Evolutionary conservation across 2,888 invertebrate genomes (phyloP).

Genomic region (Hirtodrosophila duncani): DNA sequence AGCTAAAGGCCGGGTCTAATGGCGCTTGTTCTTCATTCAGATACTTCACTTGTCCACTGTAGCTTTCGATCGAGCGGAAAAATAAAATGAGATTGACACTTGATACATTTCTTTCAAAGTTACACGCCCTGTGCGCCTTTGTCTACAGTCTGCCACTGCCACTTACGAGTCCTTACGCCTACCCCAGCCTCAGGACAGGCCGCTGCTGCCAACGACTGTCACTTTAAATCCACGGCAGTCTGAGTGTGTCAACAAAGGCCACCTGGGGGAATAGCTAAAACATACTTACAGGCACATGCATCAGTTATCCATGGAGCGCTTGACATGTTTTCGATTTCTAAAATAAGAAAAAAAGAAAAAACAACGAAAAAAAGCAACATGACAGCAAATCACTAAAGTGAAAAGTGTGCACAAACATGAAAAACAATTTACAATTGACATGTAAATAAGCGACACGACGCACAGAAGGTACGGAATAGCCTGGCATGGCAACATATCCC

Average conservation of each 20-base stretch:
- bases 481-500: constrained; percentile 36
- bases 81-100: constrained; percentile 73
- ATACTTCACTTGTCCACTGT: constrained; percentile 36
- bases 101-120: constrained; percentile 59
- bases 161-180: background rate
- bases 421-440: constrained; percentile 69
- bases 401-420: constrained; percentile 59
- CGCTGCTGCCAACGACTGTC: constrained; percentile 42
- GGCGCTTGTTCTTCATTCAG: constrained; percentile 36
- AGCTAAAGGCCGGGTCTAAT: too few relatives aligned
- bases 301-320: constrained; percentile 41
- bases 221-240: constrained; percentile 51
- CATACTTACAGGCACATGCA: constrained; percentile 26
- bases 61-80: constrained; percentile 56
- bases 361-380: constrained; percentile 18
- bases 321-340: constrained; percentile 60
- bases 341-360: constrained; percentile 23
- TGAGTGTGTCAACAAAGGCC: constrained; percentile 52
- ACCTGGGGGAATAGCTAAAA: constrained; percentile 45
- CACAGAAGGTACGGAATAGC: background rate
- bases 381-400: constrained; percentile 59
- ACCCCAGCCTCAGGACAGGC: too few relatives aligned
- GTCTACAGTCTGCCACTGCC: constrained; percentile 8
- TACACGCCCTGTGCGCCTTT: constrained; percentile 16
- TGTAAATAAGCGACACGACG: constrained; percentile 44